Conservation (phyloP, 2,888 invertebrate species). For the Eristalis intricaria region DNA sequence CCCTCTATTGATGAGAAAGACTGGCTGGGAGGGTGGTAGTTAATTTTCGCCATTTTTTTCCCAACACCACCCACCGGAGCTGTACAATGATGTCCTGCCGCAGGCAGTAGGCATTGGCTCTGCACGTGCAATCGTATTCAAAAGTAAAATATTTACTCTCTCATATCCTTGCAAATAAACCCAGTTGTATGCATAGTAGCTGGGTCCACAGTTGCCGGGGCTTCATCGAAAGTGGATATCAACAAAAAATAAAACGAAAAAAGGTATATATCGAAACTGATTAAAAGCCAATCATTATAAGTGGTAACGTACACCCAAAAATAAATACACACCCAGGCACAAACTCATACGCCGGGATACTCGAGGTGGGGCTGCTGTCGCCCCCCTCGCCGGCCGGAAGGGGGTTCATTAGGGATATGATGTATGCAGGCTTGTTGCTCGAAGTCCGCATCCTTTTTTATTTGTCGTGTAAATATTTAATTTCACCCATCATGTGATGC, state of each 20-base stretch:
- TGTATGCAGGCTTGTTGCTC: constrained; percentile 51
- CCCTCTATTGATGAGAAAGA: constrained; percentile 15
- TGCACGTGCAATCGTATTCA: constrained; percentile 17
- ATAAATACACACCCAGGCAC: constrained; percentile 23
- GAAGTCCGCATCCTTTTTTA: constrained; percentile 47
- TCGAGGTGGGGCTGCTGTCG: not conserved
- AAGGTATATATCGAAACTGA: constrained; percentile 42
- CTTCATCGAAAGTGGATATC: constrained; percentile 34
- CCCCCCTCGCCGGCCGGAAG: not conserved
- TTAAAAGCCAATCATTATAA: constrained; percentile 65
- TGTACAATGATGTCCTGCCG: not conserved
- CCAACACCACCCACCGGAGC: not conserved
- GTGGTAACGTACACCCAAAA: constrained; percentile 46
- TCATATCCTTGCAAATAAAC: constrained; percentile 53
- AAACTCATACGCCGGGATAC: not conserved
- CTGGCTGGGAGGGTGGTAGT: not conserved
- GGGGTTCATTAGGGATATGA: constrained; percentile 42
- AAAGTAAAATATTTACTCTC: constrained; percentile 34
- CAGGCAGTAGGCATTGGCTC: not conserved
- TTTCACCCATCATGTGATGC: constrained; percentile 26
- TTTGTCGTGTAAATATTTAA: constrained; percentile 65
- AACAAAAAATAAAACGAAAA: not conserved
- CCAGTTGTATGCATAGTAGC: not conserved
- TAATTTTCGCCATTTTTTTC: constrained; percentile 27
- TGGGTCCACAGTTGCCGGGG: not conserved